Percentiles rank a stretch among this genome's conserved stretches.
These are phyloP conservation scores for Thamnophis elegans DNA, from an alignment of 2,797 vertebrate genomes.

Conservation along the genomic window DNA sequence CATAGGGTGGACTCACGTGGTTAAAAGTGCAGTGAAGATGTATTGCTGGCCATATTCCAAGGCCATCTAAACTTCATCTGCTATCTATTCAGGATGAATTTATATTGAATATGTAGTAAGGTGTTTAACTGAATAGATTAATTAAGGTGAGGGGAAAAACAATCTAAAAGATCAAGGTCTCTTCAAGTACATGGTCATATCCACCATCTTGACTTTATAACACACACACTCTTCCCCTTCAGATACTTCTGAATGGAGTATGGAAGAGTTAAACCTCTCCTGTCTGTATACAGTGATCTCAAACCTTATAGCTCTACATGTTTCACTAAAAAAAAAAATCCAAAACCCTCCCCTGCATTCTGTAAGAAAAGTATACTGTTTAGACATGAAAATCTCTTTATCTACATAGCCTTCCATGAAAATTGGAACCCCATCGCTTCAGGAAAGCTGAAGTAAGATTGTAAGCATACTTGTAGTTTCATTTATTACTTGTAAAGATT, in stretches of 20 bases:
- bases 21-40: not conserved
- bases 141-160: not conserved
- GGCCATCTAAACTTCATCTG: not conserved
- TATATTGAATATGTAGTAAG: not conserved
- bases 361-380: not conserved
- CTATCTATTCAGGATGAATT: not conserved
- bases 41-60: not conserved
- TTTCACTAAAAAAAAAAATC: not conserved
- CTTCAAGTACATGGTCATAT: not conserved
- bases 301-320: not conserved
- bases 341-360: not conserved
- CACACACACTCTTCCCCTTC: not conserved
- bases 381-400: not conserved
- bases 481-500: not conserved
- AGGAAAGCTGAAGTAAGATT: not conserved
- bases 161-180: not conserved
- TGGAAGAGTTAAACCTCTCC: not conserved
- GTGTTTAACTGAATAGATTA: not conserved
- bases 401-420: not conserved
- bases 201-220: not conserved
- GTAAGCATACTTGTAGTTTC: not conserved
- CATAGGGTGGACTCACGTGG: not conserved
- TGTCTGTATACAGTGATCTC: not conserved
- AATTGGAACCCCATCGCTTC: not conserved
- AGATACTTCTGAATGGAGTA: not conserved